These are phyloP conservation scores for Cebidichthys violaceus DNA, from an alignment of 2,113 vertebrate species.

Conservation along the genomic window DNA sequence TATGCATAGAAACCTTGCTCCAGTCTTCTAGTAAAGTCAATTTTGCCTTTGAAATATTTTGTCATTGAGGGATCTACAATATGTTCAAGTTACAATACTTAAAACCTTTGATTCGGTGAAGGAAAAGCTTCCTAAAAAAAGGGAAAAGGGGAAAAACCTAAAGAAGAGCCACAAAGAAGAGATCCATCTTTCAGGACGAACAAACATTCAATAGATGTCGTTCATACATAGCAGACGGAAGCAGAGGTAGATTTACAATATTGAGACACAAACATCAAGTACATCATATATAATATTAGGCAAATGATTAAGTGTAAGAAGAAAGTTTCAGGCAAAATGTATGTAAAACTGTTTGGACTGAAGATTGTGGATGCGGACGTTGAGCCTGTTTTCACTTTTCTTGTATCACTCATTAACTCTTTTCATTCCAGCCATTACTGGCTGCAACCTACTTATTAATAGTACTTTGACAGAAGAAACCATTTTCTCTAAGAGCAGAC, in stretches of 20 bases:
- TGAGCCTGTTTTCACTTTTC: constrained; percentile 2
- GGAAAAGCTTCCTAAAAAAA: not conserved
- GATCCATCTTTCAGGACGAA: not conserved
- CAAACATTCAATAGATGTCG: not conserved
- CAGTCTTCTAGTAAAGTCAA: not conserved
- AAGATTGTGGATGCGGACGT: not conserved
- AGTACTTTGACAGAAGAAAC: constrained; percentile 19
- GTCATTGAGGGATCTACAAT: not conserved
- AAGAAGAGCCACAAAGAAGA: not conserved
- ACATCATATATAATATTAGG: not conserved
- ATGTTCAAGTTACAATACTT: not conserved
- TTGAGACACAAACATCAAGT: not conserved
- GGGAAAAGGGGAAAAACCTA: not conserved
- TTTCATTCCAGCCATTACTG: constrained; percentile 24
- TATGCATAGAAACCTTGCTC: not conserved
- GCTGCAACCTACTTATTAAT: constrained; percentile 26
- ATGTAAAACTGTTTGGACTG: not conserved
- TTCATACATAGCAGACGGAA: not conserved
- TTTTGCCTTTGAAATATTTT: not conserved
- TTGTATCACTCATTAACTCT: constrained; percentile 4
- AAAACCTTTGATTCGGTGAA: not conserved
- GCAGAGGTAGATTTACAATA: not conserved
- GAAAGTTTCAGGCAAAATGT: not conserved
- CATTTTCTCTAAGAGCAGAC: constrained; percentile 25
- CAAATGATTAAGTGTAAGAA: not conserved